A percentile compares a stretch with the other conserved stretches of the same genome.
Evolutionary conservation across 2,113 vertebrate genomes (phyloP).

Genomic region (Ceratotherium simum): DNA sequence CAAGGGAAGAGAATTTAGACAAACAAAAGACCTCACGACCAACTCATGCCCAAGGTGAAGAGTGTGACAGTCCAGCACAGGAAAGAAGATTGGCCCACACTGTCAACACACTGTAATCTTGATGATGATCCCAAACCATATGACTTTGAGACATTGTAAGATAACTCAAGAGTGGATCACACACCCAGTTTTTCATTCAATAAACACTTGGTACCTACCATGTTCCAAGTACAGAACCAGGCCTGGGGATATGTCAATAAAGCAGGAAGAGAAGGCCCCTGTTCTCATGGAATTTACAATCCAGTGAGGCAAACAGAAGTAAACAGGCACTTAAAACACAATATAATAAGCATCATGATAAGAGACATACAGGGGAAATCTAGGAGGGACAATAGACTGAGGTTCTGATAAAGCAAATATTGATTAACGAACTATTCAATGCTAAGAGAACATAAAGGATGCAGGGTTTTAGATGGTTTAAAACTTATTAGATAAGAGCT

Average conservation of each 20-base stretch:
- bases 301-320: neutral
- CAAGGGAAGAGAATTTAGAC: neutral
- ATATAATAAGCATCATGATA: fast-evolving
- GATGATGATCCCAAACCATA: neutral
- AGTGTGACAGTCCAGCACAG: fast-evolving
- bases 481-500: neutral
- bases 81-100: neutral
- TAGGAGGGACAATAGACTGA: neutral
- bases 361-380: fast-evolving
- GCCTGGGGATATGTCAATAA: neutral
- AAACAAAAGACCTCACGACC: neutral
- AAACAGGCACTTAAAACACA: neutral
- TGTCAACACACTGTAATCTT: neutral
- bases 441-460: neutral
- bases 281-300: neutral
- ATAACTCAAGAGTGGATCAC: neutral
- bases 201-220: neutral
- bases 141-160: neutral
- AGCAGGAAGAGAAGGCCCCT: neutral
- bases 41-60: neutral
- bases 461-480: too few species aligned
- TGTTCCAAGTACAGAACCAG: neutral
- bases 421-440: neutral
- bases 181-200: neutral
- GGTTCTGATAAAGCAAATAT: neutral